A percentile compares a stretch with the other conserved stretches of the same genome.
These are phyloP conservation scores for Sclerurus mexicanus DNA, from an alignment of 2,113 vertebrate species.

Conservation along the genomic window DNA sequence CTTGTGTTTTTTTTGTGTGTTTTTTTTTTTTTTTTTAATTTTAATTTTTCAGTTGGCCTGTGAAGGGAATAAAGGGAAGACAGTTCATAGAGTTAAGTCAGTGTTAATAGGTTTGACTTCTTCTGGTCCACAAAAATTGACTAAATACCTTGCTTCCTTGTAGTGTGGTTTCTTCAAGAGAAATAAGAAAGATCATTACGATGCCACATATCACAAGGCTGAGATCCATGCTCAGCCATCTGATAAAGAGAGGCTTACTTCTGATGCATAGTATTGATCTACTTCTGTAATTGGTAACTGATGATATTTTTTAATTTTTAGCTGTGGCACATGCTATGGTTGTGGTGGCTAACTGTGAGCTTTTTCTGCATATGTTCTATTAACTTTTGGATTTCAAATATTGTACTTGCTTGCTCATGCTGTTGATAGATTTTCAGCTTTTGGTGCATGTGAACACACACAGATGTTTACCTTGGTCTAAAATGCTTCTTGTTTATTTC, in stretches of 20 bases:
- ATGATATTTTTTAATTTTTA: slow-evolving; percentile 72
- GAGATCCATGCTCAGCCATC: slow-evolving; percentile 98
- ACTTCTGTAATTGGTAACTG: slow-evolving; percentile 89
- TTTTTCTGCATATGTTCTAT: slow-evolving; percentile 73
- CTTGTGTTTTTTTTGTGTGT: neutral
- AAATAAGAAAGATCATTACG: slow-evolving; percentile 92
- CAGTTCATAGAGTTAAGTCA: neutral
- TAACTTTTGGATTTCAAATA: slow-evolving; percentile 73
- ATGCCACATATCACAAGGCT: slow-evolving; percentile 97
- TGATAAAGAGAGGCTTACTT: slow-evolving; percentile 98
- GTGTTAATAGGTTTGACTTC: neutral
- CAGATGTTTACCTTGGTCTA: neutral
- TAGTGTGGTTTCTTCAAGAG: slow-evolving; percentile 99
- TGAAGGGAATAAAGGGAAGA: neutral
- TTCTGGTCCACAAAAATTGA: slow-evolving; percentile 71
- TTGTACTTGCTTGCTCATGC: slow-evolving; percentile 72
- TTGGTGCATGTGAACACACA: slow-evolving; percentile 42
- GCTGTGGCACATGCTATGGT: slow-evolving; percentile 81
- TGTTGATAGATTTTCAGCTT: slow-evolving; percentile 39
- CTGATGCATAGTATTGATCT: slow-evolving; percentile 93
- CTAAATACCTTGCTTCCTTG: slow-evolving; percentile 87
- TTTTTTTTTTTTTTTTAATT: neutral
- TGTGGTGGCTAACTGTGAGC: slow-evolving; percentile 81
- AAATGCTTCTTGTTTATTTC: neutral
- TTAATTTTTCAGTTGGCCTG: neutral